Base-by-base conservation (phyloP, 2,888 invertebrate species). In the Plebejus argus region DNA sequence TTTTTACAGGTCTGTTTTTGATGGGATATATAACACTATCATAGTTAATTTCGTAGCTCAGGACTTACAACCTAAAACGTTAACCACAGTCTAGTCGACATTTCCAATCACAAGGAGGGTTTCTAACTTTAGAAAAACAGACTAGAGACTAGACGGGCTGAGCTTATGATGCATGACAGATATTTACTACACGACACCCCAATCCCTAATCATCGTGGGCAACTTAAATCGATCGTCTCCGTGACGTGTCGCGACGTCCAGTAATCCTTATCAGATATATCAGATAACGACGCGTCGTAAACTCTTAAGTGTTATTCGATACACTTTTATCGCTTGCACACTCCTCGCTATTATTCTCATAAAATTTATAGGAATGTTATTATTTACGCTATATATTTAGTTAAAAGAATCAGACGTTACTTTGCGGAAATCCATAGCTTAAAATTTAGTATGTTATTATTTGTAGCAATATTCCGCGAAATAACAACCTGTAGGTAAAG, bases 291-390 rank as follows among this genome's bases (percentile, higher is more conserved):
- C 66, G 28, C 66, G 28, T 28, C 45, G 53, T 74, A 74, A 74
- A 74, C 74, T 74, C 7, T 7, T 28, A 53, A 74, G 53, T 28
- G 74, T 74, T 53, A 53, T 53, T 74, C 74, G 74, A 74, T 74
- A 74, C 7, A 18, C 49, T 53, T 74, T 53, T 74, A 28, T 74
- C 53, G 72, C 53, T 8, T 15, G 53, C 53, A 53, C 74, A 28
- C 20, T 23, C 20, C 12, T 28, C 20, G 23, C 49, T 28, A 12
- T 28, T 53, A 74, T 74, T 53, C 15, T 53, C 49, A 6, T 28
- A 28, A 74, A 74, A 12, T 49, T 53, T 74, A 28, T 74, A 53
- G 28, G 4, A 18, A 18, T 53, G 53, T 53, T 39, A 35, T 71
- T 39, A 71, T 71, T 71, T 71, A 20, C 53, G 53, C 53, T 53